Percentiles rank a stretch among this genome's conserved stretches.
Conservation (phyloP, 2,113 vertebrate species). For the Rousettus leschenaultii region DNA sequence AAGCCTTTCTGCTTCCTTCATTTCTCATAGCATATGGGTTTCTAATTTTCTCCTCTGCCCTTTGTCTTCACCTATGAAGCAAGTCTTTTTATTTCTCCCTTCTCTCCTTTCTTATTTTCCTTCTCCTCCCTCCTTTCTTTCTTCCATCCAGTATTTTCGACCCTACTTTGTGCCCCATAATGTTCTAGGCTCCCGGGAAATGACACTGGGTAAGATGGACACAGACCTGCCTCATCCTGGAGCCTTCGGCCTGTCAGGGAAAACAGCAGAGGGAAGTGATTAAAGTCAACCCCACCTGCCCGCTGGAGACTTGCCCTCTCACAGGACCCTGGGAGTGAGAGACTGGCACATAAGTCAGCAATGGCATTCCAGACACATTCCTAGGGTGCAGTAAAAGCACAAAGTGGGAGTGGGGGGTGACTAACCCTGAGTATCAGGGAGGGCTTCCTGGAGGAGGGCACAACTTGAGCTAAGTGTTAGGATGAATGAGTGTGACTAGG, state of each 20-base stretch:
- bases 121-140: not conserved
- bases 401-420: not conserved
- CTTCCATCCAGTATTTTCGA: not conserved
- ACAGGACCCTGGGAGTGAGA: not conserved
- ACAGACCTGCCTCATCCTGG: not conserved
- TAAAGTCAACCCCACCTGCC: not conserved
- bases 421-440: not conserved
- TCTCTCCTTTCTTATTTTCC: not conserved
- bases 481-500: not conserved
- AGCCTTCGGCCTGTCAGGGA: not conserved
- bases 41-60: not conserved
- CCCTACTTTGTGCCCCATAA: not conserved
- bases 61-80: accelerated
- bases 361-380: not conserved
- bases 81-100: not conserved
- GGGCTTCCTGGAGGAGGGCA: not conserved
- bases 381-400: not conserved
- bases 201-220: accelerated
- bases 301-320: not conserved
- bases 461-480: not conserved
- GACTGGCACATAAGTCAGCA: not conserved
- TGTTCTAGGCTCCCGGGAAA: not conserved
- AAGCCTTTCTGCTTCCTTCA: not conserved
- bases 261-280: not conserved
- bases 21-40: not conserved